phyloP scores from a whole-genome alignment of 2,113 vertebrate genomes.

The Neodontobutis hainanensis region DNA sequence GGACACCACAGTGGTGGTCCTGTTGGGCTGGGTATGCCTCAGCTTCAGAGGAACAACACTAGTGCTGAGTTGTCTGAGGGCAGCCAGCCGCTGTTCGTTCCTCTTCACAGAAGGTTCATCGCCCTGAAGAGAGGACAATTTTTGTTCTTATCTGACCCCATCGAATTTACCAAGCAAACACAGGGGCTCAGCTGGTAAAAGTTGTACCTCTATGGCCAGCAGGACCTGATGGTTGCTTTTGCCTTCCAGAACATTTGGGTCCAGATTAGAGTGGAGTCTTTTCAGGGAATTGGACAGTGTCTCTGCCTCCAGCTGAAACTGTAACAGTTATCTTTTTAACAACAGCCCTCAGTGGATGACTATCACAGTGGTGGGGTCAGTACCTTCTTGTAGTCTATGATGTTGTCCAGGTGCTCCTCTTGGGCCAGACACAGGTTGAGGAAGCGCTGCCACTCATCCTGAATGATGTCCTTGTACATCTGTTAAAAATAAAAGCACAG shows the following conservation, averaged over 20 bases:
- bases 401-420: constrained; percentile 87
- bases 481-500: constrained; percentile 52
- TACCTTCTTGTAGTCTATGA: constrained; percentile 90
- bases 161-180: background rate
- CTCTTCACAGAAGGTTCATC: constrained; percentile 84
- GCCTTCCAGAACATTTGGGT: constrained; percentile 78
- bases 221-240: constrained; percentile 82
- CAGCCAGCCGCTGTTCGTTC: constrained; percentile 80
- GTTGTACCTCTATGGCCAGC: constrained; percentile 86
- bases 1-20: constrained; percentile 75
- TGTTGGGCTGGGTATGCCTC: constrained; percentile 71
- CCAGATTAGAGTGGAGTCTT: constrained; percentile 81
- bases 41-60: constrained; percentile 83
- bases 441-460: constrained; percentile 90
- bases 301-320: constrained; percentile 90
- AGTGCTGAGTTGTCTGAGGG: constrained; percentile 80
- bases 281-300: constrained; percentile 79
- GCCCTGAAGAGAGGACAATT: constrained; percentile 61
- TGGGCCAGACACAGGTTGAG: constrained; percentile 93
- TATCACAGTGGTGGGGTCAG: rapidly evolving
- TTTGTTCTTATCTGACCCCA: background rate
- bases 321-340: constrained; percentile 1
- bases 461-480: constrained; percentile 85
- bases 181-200: background rate
- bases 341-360: background rate